phyloP scores from a whole-genome alignment of 2,888 invertebrate genomes.

The Cryptocheilus praepositus region DNA sequence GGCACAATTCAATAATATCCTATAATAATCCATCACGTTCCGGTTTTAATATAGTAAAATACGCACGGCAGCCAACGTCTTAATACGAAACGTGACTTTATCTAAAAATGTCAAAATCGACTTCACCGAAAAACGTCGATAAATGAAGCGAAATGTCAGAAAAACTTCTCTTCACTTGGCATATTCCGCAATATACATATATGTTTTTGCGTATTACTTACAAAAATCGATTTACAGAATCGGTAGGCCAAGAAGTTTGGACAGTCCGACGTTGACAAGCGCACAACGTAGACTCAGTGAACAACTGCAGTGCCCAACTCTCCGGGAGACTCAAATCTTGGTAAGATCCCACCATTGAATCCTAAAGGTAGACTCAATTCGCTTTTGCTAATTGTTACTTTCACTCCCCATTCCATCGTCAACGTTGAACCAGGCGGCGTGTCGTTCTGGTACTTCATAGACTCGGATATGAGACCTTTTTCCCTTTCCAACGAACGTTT shows the following conservation, averaged over 20 bases:
- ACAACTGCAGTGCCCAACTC: conserved; percentile 55
- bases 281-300: conserved; percentile 36
- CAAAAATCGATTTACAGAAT: too few relatives aligned
- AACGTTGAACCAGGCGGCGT: too few relatives aligned
- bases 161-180: neutral
- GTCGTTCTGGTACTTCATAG: conserved; percentile 13
- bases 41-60: too few relatives aligned
- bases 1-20: too few relatives aligned
- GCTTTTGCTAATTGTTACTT: conserved; percentile 67
- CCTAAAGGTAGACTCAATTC: conserved; percentile 42
- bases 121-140: too few relatives aligned
- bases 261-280: neutral
- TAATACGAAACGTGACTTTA: too few relatives aligned
- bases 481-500: neutral
- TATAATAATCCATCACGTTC: too few relatives aligned
- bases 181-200: neutral
- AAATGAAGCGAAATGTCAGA: neutral
- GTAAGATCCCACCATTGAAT: conserved; percentile 51
- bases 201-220: too few relatives aligned
- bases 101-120: too few relatives aligned
- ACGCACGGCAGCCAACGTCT: too few relatives aligned
- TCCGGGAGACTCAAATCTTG: conserved; percentile 41
- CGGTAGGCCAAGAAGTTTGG: neutral
- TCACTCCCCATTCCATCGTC: conserved; percentile 55
- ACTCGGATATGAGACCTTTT: neutral